These are phyloP conservation scores for Protomyctophum bolini DNA, from an alignment of 2,113 vertebrate species.

Conservation along the genomic window DNA sequence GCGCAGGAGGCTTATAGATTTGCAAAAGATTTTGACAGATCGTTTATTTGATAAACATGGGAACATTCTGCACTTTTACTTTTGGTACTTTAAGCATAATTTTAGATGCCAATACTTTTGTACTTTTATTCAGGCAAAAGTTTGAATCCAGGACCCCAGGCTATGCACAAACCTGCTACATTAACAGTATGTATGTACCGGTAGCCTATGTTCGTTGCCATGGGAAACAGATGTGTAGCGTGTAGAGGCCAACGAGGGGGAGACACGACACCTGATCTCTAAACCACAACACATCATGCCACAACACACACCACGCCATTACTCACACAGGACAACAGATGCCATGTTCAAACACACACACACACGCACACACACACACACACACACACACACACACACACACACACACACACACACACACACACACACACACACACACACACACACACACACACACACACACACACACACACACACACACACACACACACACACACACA, in stretches of 20 bases:
- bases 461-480: not conserved
- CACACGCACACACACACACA: not conserved
- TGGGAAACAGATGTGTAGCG: conserved; percentile 52
- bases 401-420: not conserved
- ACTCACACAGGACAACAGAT: conserved; percentile 68
- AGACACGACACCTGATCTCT: conserved; percentile 56
- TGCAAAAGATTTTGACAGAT: too few species aligned
- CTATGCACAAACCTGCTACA: too few species aligned
- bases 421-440: not conserved
- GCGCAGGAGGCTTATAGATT: too few species aligned
- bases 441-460: not conserved
- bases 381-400: not conserved
- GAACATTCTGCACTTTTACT: too few species aligned
- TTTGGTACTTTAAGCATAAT: too few species aligned
- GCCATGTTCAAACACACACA: conserved; percentile 66
- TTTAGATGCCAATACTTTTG: too few species aligned
- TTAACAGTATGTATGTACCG: conserved; percentile 25
- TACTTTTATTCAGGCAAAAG: too few species aligned
- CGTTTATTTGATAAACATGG: too few species aligned
- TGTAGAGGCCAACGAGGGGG: not conserved
- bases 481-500: not conserved
- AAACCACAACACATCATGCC: conserved; percentile 35
- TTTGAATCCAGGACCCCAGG: too few species aligned
- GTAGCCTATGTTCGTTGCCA: conserved; percentile 13
- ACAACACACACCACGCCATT: conserved; percentile 35